These are phyloP conservation scores for Laticauda laticaudata DNA, from an alignment of 2,113 vertebrate species.

Conservation along the genomic window DNA sequence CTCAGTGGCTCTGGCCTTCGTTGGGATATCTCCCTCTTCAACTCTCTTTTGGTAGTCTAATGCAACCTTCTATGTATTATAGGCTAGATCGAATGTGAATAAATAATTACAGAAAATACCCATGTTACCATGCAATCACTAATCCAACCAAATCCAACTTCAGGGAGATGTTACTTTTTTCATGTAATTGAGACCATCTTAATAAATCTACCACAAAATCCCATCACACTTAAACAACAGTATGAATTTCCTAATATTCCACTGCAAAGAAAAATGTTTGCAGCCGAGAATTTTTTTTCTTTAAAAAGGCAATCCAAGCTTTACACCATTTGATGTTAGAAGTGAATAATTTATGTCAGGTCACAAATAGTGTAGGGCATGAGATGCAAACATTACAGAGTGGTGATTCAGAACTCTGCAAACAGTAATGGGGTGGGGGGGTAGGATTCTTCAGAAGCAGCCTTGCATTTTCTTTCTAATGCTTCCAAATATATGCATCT, in stretches of 20 bases:
- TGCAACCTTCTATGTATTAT: neutral
- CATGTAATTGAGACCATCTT: neutral
- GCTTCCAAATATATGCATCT: neutral
- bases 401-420: neutral
- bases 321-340: neutral
- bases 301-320: neutral
- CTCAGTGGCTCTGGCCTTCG: neutral
- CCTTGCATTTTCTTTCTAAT: neutral
- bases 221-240: neutral
- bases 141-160: neutral
- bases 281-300: neutral
- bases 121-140: neutral
- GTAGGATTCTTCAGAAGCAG: neutral
- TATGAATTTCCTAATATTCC: neutral
- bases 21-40: neutral
- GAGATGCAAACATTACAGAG: neutral
- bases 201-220: neutral
- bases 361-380: neutral
- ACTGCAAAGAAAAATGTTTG: neutral
- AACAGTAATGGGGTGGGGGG: neutral
- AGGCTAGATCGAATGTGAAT: neutral
- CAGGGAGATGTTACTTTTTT: neutral
- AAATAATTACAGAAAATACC: neutral
- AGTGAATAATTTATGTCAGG: neutral
- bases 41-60: neutral